Evolutionary conservation across 2,113 vertebrate genomes (phyloP).

Genomic region (Sebastes fasciatus): DNA sequence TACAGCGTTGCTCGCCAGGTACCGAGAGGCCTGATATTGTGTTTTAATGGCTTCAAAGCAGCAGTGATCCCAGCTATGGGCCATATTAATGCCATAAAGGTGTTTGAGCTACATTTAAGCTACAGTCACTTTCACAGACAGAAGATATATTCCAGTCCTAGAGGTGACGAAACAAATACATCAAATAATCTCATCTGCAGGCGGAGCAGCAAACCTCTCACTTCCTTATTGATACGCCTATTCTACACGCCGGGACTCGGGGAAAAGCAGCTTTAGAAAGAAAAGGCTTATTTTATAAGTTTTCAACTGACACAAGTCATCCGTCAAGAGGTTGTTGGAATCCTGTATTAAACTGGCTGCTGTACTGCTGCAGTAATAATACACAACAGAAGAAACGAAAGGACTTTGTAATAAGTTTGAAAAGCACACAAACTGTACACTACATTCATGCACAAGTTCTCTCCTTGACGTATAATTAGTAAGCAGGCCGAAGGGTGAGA

Average conservation of each 20-base stretch:
- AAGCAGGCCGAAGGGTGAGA: background rate
- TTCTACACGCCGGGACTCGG: background rate
- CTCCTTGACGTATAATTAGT: background rate
- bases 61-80: slow-evolving; percentile 20
- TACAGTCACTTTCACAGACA: background rate
- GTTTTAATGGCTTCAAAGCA: slow-evolving; percentile 50
- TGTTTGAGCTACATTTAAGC: slow-evolving; percentile 16
- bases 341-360: background rate
- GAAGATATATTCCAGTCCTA: background rate
- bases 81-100: background rate
- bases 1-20: slow-evolving; percentile 60
- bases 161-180: background rate
- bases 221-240: background rate
- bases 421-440: background rate
- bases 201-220: background rate
- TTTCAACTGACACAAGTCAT: slow-evolving; percentile 25
- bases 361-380: background rate
- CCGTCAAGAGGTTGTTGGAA: slow-evolving; percentile 5
- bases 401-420: background rate
- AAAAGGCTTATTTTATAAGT: background rate
- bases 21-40: slow-evolving; percentile 24
- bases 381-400: background rate
- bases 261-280: background rate
- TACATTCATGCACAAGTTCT: background rate
- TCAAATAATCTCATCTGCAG: background rate